Percentiles rank a stretch among this genome's conserved stretches.
phyloP scores from a whole-genome alignment of 2,113 vertebrate species.

The Chamaetylas fuelleborni region DNA sequence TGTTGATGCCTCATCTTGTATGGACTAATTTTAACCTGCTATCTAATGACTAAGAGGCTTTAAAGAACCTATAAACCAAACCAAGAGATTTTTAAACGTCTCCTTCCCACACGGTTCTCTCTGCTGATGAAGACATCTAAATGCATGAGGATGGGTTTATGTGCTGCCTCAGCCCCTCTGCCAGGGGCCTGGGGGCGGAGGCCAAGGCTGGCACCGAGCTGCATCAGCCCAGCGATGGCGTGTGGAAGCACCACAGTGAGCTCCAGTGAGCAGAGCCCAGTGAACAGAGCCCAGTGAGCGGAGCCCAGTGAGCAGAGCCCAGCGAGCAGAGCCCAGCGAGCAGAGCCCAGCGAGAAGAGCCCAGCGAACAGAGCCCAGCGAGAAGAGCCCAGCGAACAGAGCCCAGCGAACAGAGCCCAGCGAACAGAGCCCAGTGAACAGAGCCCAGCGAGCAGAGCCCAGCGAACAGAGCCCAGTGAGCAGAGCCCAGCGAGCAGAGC shows the following conservation, averaged over 20 bases:
- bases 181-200: neutral
- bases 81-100: slow-evolving; percentile 50
- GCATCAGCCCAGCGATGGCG: fast-evolving
- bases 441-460: too few species aligned
- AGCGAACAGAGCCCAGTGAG: too few species aligned
- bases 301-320: too few species aligned
- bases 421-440: too few species aligned
- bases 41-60: slow-evolving; percentile 59
- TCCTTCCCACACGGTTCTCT: slow-evolving; percentile 17
- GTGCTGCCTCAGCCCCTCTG: slow-evolving; percentile 34
- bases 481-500: too few species aligned
- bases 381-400: too few species aligned
- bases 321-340: too few species aligned
- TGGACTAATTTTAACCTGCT: slow-evolving; percentile 61
- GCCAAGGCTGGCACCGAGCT: neutral
- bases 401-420: too few species aligned
- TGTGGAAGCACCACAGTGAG: neutral
- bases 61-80: slow-evolving; percentile 58
- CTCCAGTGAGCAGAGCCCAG: too few species aligned
- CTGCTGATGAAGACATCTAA: slow-evolving; percentile 67
- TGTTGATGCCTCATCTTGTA: slow-evolving; percentile 37
- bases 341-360: too few species aligned
- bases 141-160: slow-evolving; percentile 60
- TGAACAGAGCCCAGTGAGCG: too few species aligned
- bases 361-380: too few species aligned